These are phyloP conservation scores for Pegoplata infirma DNA, from an alignment of 2,888 invertebrate genomes.

Conservation along the genomic window DNA sequence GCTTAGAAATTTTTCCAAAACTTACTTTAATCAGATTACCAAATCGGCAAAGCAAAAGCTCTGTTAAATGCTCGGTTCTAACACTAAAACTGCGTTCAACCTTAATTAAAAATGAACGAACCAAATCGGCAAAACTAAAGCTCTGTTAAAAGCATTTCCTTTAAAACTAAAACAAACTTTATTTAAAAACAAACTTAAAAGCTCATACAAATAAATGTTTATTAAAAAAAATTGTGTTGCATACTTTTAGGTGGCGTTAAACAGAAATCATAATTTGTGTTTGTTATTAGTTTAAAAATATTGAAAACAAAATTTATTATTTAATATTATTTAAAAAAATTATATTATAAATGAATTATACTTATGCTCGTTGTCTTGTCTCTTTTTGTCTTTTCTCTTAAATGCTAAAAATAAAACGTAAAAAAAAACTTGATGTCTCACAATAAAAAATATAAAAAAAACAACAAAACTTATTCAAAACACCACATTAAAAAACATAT, in stretches of 20 bases:
- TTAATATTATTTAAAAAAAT: background rate
- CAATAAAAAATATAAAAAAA: constrained; percentile 6
- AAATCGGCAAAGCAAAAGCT: no score
- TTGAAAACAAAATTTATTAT: background rate
- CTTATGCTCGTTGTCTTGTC: constrained; percentile 76
- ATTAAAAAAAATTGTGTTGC: constrained; percentile 41
- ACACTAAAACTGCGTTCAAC: no score
- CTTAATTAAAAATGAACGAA: constrained; percentile 1
- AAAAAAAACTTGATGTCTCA: background rate
- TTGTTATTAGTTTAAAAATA: constrained; percentile 7
- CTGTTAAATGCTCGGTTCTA: no score
- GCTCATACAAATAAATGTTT: background rate
- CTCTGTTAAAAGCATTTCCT: background rate
- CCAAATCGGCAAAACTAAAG: no score
- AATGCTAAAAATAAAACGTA: constrained; percentile 30
- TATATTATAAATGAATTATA: constrained; percentile 51
- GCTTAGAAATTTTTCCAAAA: no score
- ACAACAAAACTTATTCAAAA: background rate
- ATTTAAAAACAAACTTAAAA: background rate
- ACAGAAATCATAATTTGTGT: constrained; percentile 15
- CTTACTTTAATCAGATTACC: no score
- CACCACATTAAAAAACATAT: background rate
- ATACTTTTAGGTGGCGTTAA: constrained; percentile 61
- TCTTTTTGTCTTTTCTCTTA: constrained; percentile 71
- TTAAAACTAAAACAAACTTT: background rate